Evolutionary conservation across 2,797 vertebrate genomes (phyloP), one percentile per base, ranked within the genome.

Genomic region (Mustela erminea): DNA sequence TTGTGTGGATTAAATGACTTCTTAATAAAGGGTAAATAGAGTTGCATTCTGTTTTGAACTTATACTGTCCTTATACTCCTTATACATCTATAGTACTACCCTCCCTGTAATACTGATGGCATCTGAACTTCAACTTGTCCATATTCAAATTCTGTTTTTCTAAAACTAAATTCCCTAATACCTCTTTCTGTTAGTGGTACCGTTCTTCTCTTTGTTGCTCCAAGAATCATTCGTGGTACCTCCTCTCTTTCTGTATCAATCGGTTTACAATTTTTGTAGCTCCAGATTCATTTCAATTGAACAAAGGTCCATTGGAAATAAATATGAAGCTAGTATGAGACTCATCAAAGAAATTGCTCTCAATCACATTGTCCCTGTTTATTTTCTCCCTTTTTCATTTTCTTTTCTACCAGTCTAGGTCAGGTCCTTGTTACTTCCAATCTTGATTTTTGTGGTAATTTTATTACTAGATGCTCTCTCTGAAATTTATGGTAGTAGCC

Each of bases 1-100:
- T 43, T 93, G 27, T 80, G 56, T 78, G 58, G 27, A 10, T 68
- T 74, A 96, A 92, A 38, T 85, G 29, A 72, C 25, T 90, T 95
- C 32, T 82, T 95, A 94, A 74, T 82, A n/a, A 93, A 91, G 21
- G n/a, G 4, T 91, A 92, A 68, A 75, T 94, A 93, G 38, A 72
- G 32, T 87, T 94, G 43, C 27, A 25, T 56, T 95, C 29, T 81
- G 18, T 77, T 83, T 41, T 86, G 58, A 84, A 85, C 25, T 60
- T 85, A 83, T 87, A n/a, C 54, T 23, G 10, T 84, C 25, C 13
- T 64, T 83, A 32, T 49, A 21, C 38, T 84, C 38, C 32, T 94
- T 80, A 5, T 25, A 52, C 82, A 66, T 27, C 15, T 62, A 13
- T 90, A 66, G 7, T 60, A 52, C 32, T 56, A 90, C 21, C 23